These are phyloP conservation scores for Drosophila kanapiae DNA, from an alignment of 1,140 invertebrate genomes.

Conservation along the genomic window DNA sequence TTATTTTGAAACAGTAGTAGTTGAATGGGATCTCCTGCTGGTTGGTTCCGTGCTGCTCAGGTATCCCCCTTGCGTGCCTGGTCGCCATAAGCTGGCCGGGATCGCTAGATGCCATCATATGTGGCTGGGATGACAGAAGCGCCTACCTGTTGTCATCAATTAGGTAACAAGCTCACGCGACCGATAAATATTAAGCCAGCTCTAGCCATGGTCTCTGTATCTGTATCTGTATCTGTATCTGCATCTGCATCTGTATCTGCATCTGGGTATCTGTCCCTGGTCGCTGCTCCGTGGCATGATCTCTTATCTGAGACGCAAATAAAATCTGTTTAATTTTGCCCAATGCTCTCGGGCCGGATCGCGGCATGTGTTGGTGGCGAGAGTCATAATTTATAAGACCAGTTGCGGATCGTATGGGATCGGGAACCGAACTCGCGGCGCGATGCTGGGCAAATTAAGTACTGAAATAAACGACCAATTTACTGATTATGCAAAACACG, in stretches of 20 bases:
- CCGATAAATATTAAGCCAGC: slow-evolving; percentile 75
- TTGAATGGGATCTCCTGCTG: slow-evolving; percentile 53
- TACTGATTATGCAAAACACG: slow-evolving; percentile 83
- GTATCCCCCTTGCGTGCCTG: slow-evolving; percentile 55
- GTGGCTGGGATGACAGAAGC: slow-evolving; percentile 70
- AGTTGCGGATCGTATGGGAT: neutral
- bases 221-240: slow-evolving; percentile 38
- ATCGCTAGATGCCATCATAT: slow-evolving; percentile 42
- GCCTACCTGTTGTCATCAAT: slow-evolving; percentile 85
- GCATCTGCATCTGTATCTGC: slow-evolving; percentile 37
- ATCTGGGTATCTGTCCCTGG: slow-evolving; percentile 33
- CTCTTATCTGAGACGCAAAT: slow-evolving; percentile 80
- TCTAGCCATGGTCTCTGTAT: slow-evolving; percentile 23
- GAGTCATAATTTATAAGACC: slow-evolving; percentile 72
- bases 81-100: slow-evolving; percentile 58
- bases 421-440: slow-evolving; percentile 29
- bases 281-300: slow-evolving; percentile 51
- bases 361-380: slow-evolving; percentile 43
- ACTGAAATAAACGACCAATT: slow-evolving; percentile 82
- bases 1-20: slow-evolving; percentile 47
- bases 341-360: slow-evolving; percentile 31
- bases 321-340: slow-evolving; percentile 74
- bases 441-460: slow-evolving; percentile 70
- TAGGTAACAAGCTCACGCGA: slow-evolving; percentile 85
- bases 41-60: slow-evolving; percentile 4